phyloP scores from a whole-genome alignment of 2,113 vertebrate species.

The Otolemur garnettii region DNA sequence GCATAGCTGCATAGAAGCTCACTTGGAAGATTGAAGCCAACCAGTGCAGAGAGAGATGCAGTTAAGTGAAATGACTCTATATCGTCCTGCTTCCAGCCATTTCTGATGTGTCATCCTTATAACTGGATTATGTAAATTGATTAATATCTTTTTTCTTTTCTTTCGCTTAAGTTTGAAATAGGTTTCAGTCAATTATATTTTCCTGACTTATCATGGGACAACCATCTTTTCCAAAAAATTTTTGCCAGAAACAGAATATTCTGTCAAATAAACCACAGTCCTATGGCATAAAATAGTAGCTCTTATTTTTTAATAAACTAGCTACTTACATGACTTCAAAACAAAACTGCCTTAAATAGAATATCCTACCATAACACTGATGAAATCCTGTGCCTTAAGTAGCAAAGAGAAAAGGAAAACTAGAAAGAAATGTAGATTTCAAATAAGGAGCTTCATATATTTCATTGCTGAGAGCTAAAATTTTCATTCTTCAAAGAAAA shows the following conservation, averaged over 20 bases:
- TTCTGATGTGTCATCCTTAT: not conserved
- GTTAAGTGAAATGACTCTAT: not conserved
- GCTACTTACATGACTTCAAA: not conserved
- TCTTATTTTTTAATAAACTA: conserved; percentile 24
- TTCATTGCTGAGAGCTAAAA: not conserved
- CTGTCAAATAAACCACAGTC: not conserved
- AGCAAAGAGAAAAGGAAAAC: not conserved
- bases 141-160: not conserved
- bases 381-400: not conserved
- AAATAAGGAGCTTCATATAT: not conserved
- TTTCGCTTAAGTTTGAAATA: not conserved
- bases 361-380: not conserved
- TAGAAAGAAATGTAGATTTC: not conserved
- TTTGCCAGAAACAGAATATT: conserved; percentile 23
- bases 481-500: conserved; percentile 8
- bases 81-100: not conserved
- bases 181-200: not conserved
- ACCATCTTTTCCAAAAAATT: not conserved
- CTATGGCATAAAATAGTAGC: not conserved
- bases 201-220: not conserved
- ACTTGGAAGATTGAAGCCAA: not conserved
- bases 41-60: not conserved
- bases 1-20: not conserved
- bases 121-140: not conserved
- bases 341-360: not conserved